Evolutionary conservation across 2,797 vertebrate species (phyloP), one percentile per base, ranked within the genome.

Genomic region (Mionectes olivaceus): DNA sequence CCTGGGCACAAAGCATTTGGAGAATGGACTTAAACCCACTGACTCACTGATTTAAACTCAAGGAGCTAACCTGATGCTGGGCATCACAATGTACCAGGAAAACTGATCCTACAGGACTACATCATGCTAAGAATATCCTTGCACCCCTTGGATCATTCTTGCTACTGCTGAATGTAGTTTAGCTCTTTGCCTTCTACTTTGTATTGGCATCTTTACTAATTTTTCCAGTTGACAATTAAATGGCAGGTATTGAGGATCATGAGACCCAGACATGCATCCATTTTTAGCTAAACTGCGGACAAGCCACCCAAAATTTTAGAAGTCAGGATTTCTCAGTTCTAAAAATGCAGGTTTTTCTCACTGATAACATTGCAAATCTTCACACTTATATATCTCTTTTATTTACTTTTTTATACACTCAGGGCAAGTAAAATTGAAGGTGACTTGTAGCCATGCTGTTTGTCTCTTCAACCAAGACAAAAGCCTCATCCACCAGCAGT

Each of bases 331-430:
- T 52, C 32, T 69, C 32, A 10, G 1, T 60, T 79, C 30, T 55
- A 32, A 76, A 73, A 74, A 18, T 1, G 0, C 1, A 6, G 1
- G 4, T 15, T 50, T 55, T 75, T 17, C 32, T 28, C 3, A 14
- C 17, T 41, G 23, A 56, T 56, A 2, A 1, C 24, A 4, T 33
- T 50, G 8, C 19, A 82, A n/a, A 15, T 43, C 17, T 61, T 50
- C 30, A 27, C 4, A 83, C 18, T 8, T 67, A 28, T 5, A 1
- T 11, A 22, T 59, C 6, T 59, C 30, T 12, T 70, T 65, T 83
- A 25, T 67, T 91, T 25, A 17, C 19, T 4, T 71, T 74, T 60
- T 22, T 43, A 17, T 23, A 22, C 14, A 43, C 10, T 46, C 2
- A 1, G 3, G 68, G 11, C 8, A 87, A 57, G 25, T 27, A 33